Evolutionary conservation across 2,797 vertebrate species (phyloP), one percentile per base, ranked within the genome.

Genomic region (Eulemur albifrons): DNA sequence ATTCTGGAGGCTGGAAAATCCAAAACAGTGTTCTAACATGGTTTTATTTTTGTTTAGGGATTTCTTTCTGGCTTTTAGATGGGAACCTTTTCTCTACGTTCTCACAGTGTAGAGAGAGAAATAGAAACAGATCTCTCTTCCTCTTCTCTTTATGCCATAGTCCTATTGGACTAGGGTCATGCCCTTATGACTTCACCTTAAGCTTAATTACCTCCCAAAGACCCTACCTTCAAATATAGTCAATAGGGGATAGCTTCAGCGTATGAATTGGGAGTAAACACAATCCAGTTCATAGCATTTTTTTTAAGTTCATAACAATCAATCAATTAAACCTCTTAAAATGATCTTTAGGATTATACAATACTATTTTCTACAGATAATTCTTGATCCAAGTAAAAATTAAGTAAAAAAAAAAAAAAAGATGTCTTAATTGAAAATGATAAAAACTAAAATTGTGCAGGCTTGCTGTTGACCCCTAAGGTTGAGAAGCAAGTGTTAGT

Each of bases 311-410:
- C 17, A 63, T 25, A 69, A 13, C 40, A 94, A 77, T 92, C 18
- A 95, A 52, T 23, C 59, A 61, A 83, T 45, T 86, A 63, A 40
- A 9, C 52, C 27, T 72, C 65, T 96, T 54, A 80, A 59, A 85
- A 88, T 92, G 2, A 81, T 67, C 45, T 90, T 76, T 35, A 94
- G 30, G 40, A 54, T 91, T 87, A 76, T 15, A 38, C 6, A 76
- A 40, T 30, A 59, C 45, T 85, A 81, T 94, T 95, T 83, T 67
- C 94, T 96, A 92, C 75, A 94, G 69, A 57, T 50, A 69, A 40
- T 9, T 93, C 43, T 97, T 72, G 45, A 97, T 94, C 18, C 20
- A 84, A 94, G 43, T 84, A 52, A 94, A 97, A 95, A 90, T 72
- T 2, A 65, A 76, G 73, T 95, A 97, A 95, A 73, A 94, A 72